These are phyloP conservation scores for Podarcis raffonei DNA, from an alignment of 2,113 vertebrate species.

Conservation along the genomic window DNA sequence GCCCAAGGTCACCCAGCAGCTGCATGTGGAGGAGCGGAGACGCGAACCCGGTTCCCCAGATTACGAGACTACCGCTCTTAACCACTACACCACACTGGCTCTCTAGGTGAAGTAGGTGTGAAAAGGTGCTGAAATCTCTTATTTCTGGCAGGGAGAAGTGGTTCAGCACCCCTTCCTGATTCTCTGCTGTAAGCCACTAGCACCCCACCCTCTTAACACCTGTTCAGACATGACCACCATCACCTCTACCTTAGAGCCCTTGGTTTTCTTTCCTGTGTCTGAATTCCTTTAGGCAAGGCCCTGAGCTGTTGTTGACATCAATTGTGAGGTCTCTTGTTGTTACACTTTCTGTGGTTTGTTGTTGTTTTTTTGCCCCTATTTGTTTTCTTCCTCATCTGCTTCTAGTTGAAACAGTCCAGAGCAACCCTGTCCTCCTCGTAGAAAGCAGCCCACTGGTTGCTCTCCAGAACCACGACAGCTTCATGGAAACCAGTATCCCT, in stretches of 20 bases:
- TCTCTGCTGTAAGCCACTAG: neutral
- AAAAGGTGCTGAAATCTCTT: neutral
- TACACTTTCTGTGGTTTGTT: constrained; percentile 79
- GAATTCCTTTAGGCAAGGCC: constrained; percentile 51
- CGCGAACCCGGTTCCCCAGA: too few species aligned
- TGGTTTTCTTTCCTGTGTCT: constrained; percentile 45
- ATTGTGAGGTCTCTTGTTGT: constrained; percentile 61
- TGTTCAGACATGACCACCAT: too few species aligned
- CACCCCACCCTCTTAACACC: neutral
- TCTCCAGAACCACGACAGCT: constrained; percentile 84
- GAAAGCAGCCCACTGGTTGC: constrained; percentile 80
- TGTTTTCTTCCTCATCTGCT: constrained; percentile 71
- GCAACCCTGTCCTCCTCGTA: constrained; percentile 91
- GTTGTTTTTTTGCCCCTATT: constrained; percentile 70
- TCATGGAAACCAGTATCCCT: constrained; percentile 95
- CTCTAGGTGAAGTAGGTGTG: neutral
- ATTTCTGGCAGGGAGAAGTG: neutral
- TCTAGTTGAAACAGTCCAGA: constrained; percentile 95
- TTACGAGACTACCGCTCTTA: too few species aligned
- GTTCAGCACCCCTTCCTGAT: neutral
- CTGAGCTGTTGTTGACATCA: constrained; percentile 32
- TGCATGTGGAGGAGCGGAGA: too few species aligned
- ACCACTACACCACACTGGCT: too few species aligned
- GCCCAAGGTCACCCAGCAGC: too few species aligned
- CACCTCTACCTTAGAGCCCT: neutral